Evolutionary conservation across 2,888 invertebrate genomes (phyloP), one percentile per base, ranked within the genome.

Genomic region (Lasioglossum marginatum): DNA sequence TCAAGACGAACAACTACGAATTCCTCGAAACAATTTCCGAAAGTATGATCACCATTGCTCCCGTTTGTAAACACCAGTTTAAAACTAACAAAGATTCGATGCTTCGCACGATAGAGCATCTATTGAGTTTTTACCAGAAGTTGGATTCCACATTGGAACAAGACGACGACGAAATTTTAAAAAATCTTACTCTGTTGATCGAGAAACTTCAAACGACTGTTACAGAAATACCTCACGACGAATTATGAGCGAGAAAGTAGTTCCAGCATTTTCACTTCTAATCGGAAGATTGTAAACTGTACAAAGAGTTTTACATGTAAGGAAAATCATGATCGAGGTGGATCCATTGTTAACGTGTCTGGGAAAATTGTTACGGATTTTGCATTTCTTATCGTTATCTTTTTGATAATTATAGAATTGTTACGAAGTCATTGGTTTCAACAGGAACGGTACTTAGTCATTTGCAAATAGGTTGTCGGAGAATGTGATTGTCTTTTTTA

Each of bases 1-100:
- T 90, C 3, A 87, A 83, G 14, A 89, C 92, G 57, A 93, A 94
- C 66, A 95, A 96, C 91, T 95, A 95, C 70, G 96, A 96, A 90
- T 93, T 95, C 57, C 90, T 96, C 43, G 95, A 96, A 86, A 89
- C 92, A 2, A 88, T 93, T 31, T 91, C 92, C 34, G 94, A 95
- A 73, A 94, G 94, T 79, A 92, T 94, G 92, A 90, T 93, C 5
- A 91, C 88, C 2, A 63, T 93, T n/a, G 89, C 90, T 74, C 79
- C 88, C 4, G 88, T 93, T 57, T 95, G 95, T 81, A 91, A 91
- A 83, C 63, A 79, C 12, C 92, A 93, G 8, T 93, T 93, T 45
- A 60, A 71, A 16, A 79, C 87, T 4, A 88, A 87, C 34, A 91
- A 87, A 76, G 68, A 89, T 34, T 66, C 76, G 19, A 79, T 94